Base-by-base conservation (phyloP, 2,113 vertebrate genomes). In the Poeciliopsis occidentalis region DNA sequence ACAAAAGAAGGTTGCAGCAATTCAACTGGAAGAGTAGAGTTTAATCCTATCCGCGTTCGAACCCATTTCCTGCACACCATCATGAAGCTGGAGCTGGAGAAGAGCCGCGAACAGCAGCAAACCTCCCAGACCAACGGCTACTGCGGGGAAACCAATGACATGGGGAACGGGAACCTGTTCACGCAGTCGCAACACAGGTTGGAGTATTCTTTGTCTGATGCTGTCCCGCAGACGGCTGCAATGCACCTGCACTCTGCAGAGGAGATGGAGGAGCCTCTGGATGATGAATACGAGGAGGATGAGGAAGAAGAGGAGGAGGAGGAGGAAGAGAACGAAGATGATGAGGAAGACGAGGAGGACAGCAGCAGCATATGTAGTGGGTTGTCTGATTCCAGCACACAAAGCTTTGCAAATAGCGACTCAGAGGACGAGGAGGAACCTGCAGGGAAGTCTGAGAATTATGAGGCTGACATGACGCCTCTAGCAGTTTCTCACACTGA, bases 61-160 rank as follows among this genome's bases (percentile, higher is more conserved):
- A 99, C 98, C 90, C 98, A 99, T 91, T 99, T 99, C 94, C 94
- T 99, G 94, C 98, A 99, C 95, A 99, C 98, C 34, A 98, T 99
- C 86, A 99, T 99, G 98, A 99, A 98, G 93, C 96, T 99, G 32
- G 97, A 99, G 87, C 93, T 99, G 89, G 98, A 99, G 93, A 99
- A 98, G 92, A 98, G 95, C 63, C 95, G 96, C 5, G 97, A 98
- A 93, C 97, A 98, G 91, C 97, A 97, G 88, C 91, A 93, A 78
- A 92, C 94, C 12, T 87, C 96, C 3, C 83, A 94, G 0, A 88
- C 94, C 71, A 98, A 97, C 2, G 96, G 97, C 87, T 98, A 95
- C 92, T 96, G 95, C 1, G 57, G 90, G 0, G 97, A 98, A 65
- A 74, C 94, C 5, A 95, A 93, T 11, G 93, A 95, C 12, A 95